Conservation (phyloP, 92 coral and sea anemone genomes). For the Palythoa heliodiscus region DNA sequence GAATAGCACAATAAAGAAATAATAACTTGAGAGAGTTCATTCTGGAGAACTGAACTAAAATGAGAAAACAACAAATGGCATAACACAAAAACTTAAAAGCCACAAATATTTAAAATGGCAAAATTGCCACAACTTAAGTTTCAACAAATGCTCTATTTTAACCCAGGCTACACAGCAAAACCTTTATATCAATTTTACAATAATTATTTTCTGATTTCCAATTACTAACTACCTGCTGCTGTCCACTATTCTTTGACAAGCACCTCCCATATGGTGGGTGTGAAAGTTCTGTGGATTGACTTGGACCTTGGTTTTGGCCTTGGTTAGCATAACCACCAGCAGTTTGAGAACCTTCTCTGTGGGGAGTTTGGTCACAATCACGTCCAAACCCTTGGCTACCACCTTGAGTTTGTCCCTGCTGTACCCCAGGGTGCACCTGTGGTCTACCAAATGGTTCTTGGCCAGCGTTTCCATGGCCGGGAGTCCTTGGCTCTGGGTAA, state of each 20-base stretch:
- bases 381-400: conserved; percentile 8
- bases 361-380: background rate
- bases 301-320: background rate
- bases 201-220: no score
- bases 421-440: conserved; percentile 9
- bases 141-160: no score
- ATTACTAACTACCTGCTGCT: conserved; percentile 6
- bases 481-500: background rate
- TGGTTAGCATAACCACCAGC: conserved; percentile 24
- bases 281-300: conserved; percentile 8
- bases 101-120: no score
- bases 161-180: no score
- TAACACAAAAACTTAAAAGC: no score
- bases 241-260: conserved; percentile 12
- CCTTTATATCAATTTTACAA: no score
- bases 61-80: no score
- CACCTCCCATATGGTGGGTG: conserved; percentile 15
- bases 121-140: no score
- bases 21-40: no score
- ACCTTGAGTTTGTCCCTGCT: conserved; percentile 12
- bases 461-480: background rate
- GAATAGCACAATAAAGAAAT: no score
- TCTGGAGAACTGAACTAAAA: no score
- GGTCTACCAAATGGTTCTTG: conserved; percentile 25
- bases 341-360: background rate